Evolutionary conservation across 2,888 invertebrate genomes (phyloP), one percentile per base, ranked within the genome.

Genomic region (Latrodectus hesperus): DNA sequence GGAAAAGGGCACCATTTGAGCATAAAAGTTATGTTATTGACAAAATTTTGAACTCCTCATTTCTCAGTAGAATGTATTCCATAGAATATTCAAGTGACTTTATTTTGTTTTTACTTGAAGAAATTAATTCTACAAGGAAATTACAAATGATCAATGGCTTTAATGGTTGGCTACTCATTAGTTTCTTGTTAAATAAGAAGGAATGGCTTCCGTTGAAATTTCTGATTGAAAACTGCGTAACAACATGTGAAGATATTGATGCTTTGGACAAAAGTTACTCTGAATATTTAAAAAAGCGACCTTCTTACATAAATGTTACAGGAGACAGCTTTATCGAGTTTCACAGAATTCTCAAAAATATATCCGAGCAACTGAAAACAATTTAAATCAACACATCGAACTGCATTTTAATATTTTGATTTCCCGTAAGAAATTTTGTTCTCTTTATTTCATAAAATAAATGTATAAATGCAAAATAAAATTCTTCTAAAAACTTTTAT

Each of bases 11-110:
- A 1, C 26, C 73, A 14, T 1, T 12, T 17, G 12, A 22, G n/a
- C 53, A 53, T 26, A 55, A 73, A 22, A 14, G 14, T 26, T 73
- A 73, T 26, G 73, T 73, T 9, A 73, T 73, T 53, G 14, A 22
- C 14, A 73, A 55, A 60, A 53, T 52, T 9, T 22, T 73, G 3
- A 22, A 53, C 16, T 52, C 53, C 12, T 53, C 53, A 12, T 73
- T 55, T 26, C 55, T 73, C 14, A 55, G 17, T 12, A 53, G 73
- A 16, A 14, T 73, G 9, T 52, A 9, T 73, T 22, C 53, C 12
- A 5, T 73, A 9, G 53, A 22, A 55, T 9, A 73, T 22, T 53
- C 55, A 22, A 55, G 22, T 55, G 17, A 14, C 14, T 11, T 73
- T 26, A 26, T 53, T 6, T 9, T 17, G 22, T 22, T 16, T 4